These are phyloP conservation scores for Chironomus striatipennis DNA, from an alignment of 1,140 invertebrate species.

Conservation along the genomic window DNA sequence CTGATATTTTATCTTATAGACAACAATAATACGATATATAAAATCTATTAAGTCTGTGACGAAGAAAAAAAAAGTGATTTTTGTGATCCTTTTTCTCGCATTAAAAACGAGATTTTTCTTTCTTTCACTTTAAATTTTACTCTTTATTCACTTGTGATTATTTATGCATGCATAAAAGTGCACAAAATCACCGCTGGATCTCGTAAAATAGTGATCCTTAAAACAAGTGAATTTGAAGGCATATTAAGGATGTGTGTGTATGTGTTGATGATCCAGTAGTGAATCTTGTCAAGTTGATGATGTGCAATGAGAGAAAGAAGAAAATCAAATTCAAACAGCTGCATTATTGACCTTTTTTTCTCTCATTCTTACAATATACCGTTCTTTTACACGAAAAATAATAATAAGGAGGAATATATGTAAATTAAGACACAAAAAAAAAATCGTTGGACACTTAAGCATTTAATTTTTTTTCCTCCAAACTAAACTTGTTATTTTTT, in stretches of 20 bases:
- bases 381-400: not conserved
- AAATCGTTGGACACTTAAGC: not conserved
- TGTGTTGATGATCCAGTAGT: not conserved
- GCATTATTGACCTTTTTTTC: constrained; percentile 1
- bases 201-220: not conserved
- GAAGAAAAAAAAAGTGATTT: not conserved
- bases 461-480: not conserved
- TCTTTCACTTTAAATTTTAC: not conserved
- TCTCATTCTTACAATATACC: constrained; percentile 4
- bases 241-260: not conserved
- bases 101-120: not conserved
- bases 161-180: not conserved
- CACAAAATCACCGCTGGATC: not conserved
- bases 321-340: not conserved
- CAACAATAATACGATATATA: not conserved
- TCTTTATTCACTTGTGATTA: not conserved
- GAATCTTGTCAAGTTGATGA: not conserved
- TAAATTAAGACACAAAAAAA: not conserved
- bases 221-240: not conserved
- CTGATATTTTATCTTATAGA: not conserved
- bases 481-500: constrained; percentile 12
- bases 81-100: not conserved
- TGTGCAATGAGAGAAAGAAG: not conserved
- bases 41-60: not conserved
- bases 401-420: too few species aligned